Evolutionary conservation across 2,113 vertebrate genomes (phyloP).

Genomic region (Syngnathoides biaculeatus): DNA sequence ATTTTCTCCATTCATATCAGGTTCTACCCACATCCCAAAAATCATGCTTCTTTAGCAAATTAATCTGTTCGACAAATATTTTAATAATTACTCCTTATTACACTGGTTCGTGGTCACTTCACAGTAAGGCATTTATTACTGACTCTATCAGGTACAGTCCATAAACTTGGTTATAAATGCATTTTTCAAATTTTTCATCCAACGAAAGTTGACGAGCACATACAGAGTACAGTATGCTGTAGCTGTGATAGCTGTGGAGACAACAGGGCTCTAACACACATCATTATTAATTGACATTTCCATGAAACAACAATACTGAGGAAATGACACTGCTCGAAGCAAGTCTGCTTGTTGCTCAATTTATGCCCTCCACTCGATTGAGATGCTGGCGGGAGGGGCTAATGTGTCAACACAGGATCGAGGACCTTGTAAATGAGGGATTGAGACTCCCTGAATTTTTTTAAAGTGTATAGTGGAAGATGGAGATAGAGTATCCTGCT

Average conservation of each 20-base stretch:
- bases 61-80: background rate
- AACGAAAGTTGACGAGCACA: background rate
- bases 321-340: background rate
- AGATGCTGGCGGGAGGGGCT: background rate
- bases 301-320: background rate
- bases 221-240: background rate
- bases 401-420: background rate
- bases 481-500: background rate
- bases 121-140: background rate
- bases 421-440: background rate
- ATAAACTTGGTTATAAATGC: background rate
- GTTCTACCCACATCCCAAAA: background rate
- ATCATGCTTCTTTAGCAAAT: background rate
- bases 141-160: background rate
- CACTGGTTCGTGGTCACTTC: background rate
- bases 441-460: background rate
- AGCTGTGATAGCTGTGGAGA: background rate
- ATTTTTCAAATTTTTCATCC: background rate
- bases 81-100: background rate
- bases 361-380: background rate
- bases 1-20: background rate
- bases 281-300: background rate
- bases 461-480: background rate
- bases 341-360: background rate
- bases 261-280: background rate